phyloP scores from a whole-genome alignment of 2,113 vertebrate species.

The Archilochus colubris region DNA sequence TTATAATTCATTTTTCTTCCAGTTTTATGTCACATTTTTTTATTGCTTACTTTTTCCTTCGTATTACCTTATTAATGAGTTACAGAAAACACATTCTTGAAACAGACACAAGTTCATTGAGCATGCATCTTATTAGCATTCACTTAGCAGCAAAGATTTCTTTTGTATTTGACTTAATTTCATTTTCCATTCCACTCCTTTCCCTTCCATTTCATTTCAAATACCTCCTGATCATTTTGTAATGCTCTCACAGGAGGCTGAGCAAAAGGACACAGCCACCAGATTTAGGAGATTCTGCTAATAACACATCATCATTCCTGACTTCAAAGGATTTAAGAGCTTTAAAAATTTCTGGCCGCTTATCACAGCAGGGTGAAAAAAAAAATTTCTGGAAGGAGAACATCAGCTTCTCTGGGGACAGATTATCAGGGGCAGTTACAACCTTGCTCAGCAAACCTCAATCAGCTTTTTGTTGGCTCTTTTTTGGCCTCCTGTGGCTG shows the following conservation, averaged over 20 bases:
- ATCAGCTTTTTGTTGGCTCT: not conserved
- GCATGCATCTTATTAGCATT: not conserved
- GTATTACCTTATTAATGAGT: not conserved
- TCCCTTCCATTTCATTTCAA: not conserved
- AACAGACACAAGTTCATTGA: not conserved
- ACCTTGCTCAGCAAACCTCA: not conserved
- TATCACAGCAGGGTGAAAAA: not conserved
- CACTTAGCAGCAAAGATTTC: not conserved
- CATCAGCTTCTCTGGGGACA: not conserved
- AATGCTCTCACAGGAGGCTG: not conserved
- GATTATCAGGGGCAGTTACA: not conserved
- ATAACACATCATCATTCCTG: not conserved
- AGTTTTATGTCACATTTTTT: not conserved
- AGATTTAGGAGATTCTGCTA: not conserved
- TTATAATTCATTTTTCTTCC: not conserved
- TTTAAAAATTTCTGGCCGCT: not conserved
- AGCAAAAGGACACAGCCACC: not conserved
- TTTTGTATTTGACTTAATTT: not conserved
- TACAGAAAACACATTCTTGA: not conserved
- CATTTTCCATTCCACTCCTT: not conserved
- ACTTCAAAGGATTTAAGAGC: slow-evolving; percentile 14
- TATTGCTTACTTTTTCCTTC: not conserved
- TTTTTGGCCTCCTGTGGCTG: not conserved
- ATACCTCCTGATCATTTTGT: not conserved
- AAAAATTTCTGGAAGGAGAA: not conserved